A percentile compares a stretch with the other conserved stretches of the same genome.
phyloP scores from a whole-genome alignment of 2,113 vertebrate species.

The Callocephalon fimbriatum region DNA sequence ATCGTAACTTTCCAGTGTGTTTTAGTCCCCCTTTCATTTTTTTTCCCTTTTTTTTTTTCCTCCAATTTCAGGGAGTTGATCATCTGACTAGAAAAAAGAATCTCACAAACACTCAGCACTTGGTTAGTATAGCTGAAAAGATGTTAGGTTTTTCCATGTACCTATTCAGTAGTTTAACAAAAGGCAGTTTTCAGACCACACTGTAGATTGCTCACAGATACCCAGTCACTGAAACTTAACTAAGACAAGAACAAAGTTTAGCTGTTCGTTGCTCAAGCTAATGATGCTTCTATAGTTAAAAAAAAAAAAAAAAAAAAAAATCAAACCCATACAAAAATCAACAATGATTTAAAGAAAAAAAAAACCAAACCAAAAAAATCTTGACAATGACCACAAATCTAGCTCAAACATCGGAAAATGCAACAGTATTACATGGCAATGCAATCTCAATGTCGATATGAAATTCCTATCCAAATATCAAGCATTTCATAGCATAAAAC shows the following conservation, averaged over 20 bases:
- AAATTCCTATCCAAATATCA: constrained; percentile 52
- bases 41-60: constrained; percentile 10
- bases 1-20: constrained; percentile 64
- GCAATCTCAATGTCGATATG: constrained; percentile 41
- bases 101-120: constrained; percentile 59
- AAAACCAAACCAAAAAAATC: not conserved
- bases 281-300: constrained; percentile 83
- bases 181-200: constrained; percentile 62
- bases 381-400: constrained; percentile 70
- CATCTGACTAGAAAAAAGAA: constrained; percentile 76
- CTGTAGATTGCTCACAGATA: constrained; percentile 37
- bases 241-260: constrained; percentile 69
- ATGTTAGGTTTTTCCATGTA: constrained; percentile 45
- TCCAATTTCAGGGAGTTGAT: constrained; percentile 67
- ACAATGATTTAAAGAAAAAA: constrained; percentile 51
- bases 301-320: constrained; percentile 28
- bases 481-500: constrained; percentile 70
- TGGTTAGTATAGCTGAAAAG: constrained; percentile 68
- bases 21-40: constrained; percentile 43
- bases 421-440: constrained; percentile 58
- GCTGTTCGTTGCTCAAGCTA: constrained; percentile 76
- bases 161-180: constrained; percentile 65
- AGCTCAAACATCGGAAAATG: constrained; percentile 56
- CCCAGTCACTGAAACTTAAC: constrained; percentile 69
- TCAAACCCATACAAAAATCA: constrained; percentile 68